Percentiles rank a stretch among this genome's conserved stretches.
These are phyloP conservation scores for Phymanthus crucifer DNA, from an alignment of 92 coral and sea anemone species.

Conservation along the genomic window DNA sequence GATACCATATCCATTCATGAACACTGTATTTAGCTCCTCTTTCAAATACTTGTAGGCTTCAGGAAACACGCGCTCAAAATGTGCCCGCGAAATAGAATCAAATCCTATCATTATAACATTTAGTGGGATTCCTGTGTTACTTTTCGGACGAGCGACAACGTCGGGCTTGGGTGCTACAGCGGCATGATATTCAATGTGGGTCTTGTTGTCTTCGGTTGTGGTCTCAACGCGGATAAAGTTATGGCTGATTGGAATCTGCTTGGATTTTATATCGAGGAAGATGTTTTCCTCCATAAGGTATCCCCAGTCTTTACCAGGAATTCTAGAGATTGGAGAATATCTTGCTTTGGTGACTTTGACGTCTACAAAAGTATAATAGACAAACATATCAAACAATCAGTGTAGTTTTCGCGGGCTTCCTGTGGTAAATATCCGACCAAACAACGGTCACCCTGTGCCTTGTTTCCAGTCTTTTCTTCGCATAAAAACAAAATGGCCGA, in stretches of 20 bases:
- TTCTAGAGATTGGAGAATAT: conserved; percentile 43
- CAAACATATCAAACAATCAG: too few species aligned
- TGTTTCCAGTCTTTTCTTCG: too few species aligned
- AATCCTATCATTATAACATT: conserved; percentile 86
- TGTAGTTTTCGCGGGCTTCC: too few species aligned
- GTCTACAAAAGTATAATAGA: conserved; percentile 11
- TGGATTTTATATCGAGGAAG: not conserved
- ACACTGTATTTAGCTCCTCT: conserved; percentile 64
- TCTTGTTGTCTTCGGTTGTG: conserved; percentile 45
- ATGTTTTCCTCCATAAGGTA: not conserved
- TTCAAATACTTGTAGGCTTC: conserved; percentile 68
- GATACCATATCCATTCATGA: conserved; percentile 79
- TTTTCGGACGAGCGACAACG: conserved; percentile 47
- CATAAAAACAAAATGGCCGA: too few species aligned
- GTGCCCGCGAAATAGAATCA: conserved; percentile 79
- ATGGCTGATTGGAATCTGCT: conserved; percentile 37
- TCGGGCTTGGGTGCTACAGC: conserved; percentile 70
- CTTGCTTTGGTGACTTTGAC: conserved; percentile 24
- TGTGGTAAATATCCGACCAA: too few species aligned
- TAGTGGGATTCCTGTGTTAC: conserved; percentile 61
- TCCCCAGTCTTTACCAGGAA: conserved; percentile 72
- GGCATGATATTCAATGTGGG: conserved; percentile 80
- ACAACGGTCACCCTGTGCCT: too few species aligned
- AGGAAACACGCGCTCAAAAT: conserved; percentile 81
- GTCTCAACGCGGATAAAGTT: conserved; percentile 83